These are phyloP conservation scores for Leucophenga montana DNA, from an alignment of 2,888 invertebrate genomes.

Conservation along the genomic window DNA sequence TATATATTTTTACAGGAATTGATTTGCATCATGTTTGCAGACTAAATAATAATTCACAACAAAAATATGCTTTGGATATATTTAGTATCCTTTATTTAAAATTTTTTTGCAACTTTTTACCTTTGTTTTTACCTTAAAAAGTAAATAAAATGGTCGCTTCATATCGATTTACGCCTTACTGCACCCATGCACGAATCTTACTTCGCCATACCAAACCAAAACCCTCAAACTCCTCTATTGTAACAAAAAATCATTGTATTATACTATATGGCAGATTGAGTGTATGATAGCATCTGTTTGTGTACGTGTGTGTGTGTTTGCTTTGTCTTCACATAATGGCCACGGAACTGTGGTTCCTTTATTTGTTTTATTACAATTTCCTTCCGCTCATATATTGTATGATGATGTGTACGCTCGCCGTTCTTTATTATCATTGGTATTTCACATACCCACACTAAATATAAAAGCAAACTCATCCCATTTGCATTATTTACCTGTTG, in stretches of 20 bases:
- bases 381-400: constrained; percentile 25
- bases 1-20: constrained; percentile 10
- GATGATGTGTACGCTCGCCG: not conserved
- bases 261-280: constrained; percentile 1
- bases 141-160: not conserved
- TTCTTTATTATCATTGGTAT: not conserved
- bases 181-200: constrained; percentile 31
- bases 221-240: not conserved
- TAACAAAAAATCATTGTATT: constrained; percentile 1
- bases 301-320: not conserved
- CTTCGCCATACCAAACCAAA: constrained; percentile 4
- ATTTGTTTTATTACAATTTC: constrained; percentile 33
- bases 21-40: not conserved
- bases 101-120: not conserved
- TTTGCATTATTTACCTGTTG: not conserved
- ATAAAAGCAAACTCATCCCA: not conserved
- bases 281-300: constrained; percentile 3
- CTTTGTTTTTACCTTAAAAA: not conserved
- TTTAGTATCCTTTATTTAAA: not conserved
- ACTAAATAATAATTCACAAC: not conserved
- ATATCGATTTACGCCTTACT: constrained; percentile 22
- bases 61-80: not conserved
- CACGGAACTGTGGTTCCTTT: constrained; percentile 22
- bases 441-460: not conserved
- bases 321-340: constrained; percentile 5